phyloP scores from a whole-genome alignment of 2,888 invertebrate genomes.

The Nyleta sp. region DNA sequence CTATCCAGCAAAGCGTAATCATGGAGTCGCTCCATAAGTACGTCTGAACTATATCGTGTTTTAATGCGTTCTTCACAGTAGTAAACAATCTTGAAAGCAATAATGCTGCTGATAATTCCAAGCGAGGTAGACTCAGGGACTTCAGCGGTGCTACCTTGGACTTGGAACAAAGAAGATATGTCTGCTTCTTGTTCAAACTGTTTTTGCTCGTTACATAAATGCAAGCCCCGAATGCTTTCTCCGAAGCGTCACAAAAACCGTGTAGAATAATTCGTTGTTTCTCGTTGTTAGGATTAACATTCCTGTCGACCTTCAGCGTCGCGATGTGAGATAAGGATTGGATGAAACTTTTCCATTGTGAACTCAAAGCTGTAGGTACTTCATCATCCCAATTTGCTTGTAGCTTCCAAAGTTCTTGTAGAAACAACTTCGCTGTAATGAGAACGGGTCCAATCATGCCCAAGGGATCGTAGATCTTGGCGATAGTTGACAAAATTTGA shows the following conservation, averaged over 20 bases:
- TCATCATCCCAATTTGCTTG: constrained; percentile 36
- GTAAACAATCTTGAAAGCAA: background rate
- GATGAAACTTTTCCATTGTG: constrained; percentile 16
- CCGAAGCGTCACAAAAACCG: constrained; percentile 67
- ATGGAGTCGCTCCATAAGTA: constrained; percentile 21
- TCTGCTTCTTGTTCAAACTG: background rate
- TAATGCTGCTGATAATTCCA: background rate
- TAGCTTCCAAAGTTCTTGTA: constrained; percentile 35
- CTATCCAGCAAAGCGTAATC: constrained; percentile 25
- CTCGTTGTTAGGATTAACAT: constrained; percentile 11
- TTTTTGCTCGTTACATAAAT: constrained; percentile 51
- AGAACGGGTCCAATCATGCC: background rate
- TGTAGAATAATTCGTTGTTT: constrained; percentile 21
- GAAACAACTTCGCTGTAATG: background rate
- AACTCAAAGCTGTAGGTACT: background rate
- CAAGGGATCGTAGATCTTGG: background rate
- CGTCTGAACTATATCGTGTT: background rate
- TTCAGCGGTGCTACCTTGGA: background rate
- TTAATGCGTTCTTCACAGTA: constrained; percentile 1
- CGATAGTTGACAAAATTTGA: background rate
- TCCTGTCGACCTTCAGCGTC: constrained; percentile 36
- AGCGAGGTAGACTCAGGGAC: background rate
- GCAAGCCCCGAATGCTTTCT: constrained; percentile 68
- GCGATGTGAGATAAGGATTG: constrained; percentile 2
- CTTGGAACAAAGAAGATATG: background rate